These are phyloP conservation scores for Cephalotes varians DNA, from an alignment of 2,888 invertebrate genomes.

Conservation along the genomic window DNA sequence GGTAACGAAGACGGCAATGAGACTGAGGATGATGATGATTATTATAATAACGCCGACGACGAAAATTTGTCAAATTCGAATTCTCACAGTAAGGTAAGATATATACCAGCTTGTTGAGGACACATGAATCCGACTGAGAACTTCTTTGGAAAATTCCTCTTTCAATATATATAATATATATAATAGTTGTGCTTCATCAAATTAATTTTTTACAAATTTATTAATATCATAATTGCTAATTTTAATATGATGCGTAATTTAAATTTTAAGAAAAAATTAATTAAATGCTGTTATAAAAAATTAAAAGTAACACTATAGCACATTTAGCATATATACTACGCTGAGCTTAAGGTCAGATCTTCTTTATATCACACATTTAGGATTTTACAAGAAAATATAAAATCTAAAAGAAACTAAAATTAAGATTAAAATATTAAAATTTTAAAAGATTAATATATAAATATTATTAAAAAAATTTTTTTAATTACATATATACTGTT, in stretches of 20 bases:
- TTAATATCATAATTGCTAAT: neutral
- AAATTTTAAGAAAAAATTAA: neutral
- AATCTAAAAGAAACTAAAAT: neutral
- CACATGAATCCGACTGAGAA: neutral
- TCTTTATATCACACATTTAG: neutral
- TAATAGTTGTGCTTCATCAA: neutral
- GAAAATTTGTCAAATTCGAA: constrained; percentile 4
- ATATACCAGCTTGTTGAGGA: neutral
- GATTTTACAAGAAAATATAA: neutral
- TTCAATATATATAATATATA: neutral
- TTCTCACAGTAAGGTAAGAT: constrained; percentile 9
- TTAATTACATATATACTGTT: neutral
- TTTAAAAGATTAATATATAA: neutral
- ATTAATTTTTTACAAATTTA: neutral
- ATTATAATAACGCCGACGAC: neutral
- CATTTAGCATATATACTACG: neutral
- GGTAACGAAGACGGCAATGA: neutral
- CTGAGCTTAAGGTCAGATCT: neutral
- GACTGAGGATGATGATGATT: neutral
- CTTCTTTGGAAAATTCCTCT: neutral
- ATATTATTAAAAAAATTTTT: neutral
- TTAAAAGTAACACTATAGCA: neutral
- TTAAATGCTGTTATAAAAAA: too few relatives aligned
- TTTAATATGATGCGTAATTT: neutral
- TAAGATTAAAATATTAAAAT: too few relatives aligned